Evolutionary conservation across 2,888 invertebrate genomes (phyloP).

Genomic region (Ctena decussata): DNA sequence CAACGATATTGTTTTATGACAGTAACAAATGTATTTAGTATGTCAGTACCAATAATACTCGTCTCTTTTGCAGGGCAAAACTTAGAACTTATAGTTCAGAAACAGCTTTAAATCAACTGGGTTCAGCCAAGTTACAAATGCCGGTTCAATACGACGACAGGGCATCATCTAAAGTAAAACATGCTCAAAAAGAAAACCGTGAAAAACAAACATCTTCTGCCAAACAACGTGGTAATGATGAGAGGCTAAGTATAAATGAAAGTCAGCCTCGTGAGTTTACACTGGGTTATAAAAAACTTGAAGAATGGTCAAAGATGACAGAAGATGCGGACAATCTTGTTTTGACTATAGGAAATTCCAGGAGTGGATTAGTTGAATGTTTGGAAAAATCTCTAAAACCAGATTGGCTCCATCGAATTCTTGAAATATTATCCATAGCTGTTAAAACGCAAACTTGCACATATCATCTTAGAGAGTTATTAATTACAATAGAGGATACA

Average conservation of each 20-base stretch:
- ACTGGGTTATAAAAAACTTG: constrained; percentile 21
- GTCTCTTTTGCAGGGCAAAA: background rate
- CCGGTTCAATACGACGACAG: background rate
- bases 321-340: constrained; percentile 50
- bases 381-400: constrained; percentile 29
- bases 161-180: background rate
- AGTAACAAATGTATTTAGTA: too few relatives aligned
- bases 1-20: background rate
- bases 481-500: constrained; percentile 37
- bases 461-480: constrained; percentile 36
- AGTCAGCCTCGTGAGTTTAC: background rate
- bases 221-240: background rate
- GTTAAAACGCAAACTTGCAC: constrained; percentile 21
- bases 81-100: background rate
- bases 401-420: constrained; percentile 39
- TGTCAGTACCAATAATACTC: too few relatives aligned
- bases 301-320: constrained; percentile 20
- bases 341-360: constrained; percentile 44
- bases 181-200: background rate
- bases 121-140: background rate
- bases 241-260: background rate
- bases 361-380: constrained; percentile 56
- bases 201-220: background rate
- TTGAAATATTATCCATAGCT: constrained; percentile 50
- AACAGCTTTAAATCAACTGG: background rate